These are phyloP conservation scores for Dipodomys merriami DNA, from an alignment of 2,113 vertebrate species.

Conservation along the genomic window DNA sequence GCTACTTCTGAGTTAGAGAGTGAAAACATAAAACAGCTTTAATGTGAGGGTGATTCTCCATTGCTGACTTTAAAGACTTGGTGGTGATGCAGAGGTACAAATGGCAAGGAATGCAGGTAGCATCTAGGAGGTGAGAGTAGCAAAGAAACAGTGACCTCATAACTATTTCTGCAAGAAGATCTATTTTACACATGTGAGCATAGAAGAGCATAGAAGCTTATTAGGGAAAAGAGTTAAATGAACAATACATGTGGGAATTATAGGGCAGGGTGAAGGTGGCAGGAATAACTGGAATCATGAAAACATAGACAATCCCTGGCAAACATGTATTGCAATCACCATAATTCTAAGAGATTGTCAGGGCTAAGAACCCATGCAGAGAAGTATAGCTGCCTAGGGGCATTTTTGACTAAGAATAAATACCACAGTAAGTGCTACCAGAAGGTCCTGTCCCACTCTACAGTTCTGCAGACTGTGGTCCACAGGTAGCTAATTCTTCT, in stretches of 20 bases:
- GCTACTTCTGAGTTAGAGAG: not conserved
- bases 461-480: not conserved
- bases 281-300: slow-evolving; percentile 8
- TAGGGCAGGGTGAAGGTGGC: not conserved
- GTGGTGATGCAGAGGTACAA: no score
- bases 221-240: slow-evolving; percentile 27
- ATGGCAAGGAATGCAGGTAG: not conserved
- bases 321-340: slow-evolving; percentile 49
- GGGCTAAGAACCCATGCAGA: not conserved
- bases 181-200: not conserved
- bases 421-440: not conserved
- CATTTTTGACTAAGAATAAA: no score
- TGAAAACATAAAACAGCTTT: not conserved
- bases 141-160: not conserved
- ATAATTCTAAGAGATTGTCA: slow-evolving; percentile 57
- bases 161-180: not conserved
- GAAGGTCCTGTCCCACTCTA: not conserved
- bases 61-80: not conserved
- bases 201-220: not conserved
- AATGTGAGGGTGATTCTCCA: not conserved
- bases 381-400: not conserved
- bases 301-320: slow-evolving; percentile 18
- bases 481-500: not conserved
- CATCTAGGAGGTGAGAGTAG: not conserved
- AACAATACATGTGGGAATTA: not conserved